These are phyloP conservation scores for Brachionichthys hirsutus DNA, from an alignment of 2,113 vertebrate species.

Conservation along the genomic window DNA sequence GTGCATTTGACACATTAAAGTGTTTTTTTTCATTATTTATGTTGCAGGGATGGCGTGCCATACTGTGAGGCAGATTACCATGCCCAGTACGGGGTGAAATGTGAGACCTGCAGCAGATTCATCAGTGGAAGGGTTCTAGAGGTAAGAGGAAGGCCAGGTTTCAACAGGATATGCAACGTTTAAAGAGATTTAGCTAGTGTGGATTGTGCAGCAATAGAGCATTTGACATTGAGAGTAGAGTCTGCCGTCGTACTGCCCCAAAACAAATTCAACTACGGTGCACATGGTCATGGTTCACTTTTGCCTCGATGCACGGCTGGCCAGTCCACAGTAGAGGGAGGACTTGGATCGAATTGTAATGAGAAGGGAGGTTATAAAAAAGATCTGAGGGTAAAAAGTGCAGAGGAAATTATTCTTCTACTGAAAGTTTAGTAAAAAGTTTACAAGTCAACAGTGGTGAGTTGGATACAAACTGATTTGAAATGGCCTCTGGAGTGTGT, in stretches of 20 bases:
- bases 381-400: constrained; percentile 47
- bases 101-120: constrained; percentile 93
- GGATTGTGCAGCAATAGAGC: constrained; percentile 8
- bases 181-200: background rate
- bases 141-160: constrained; percentile 80
- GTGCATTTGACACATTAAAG: background rate
- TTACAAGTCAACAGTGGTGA: constrained; percentile 3
- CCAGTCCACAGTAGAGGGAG: background rate
- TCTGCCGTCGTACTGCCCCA: constrained; percentile 13
- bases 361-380: constrained; percentile 31
- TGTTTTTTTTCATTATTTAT: constrained; percentile 30
- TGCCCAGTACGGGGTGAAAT: constrained; percentile 95
- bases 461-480: constrained; percentile 38
- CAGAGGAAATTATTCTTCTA: constrained; percentile 14
- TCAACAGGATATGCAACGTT: background rate
- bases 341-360: constrained; percentile 10
- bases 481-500: constrained; percentile 28
- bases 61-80: constrained; percentile 98
- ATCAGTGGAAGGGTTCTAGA: constrained; percentile 97
- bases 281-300: background rate
- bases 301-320: background rate
- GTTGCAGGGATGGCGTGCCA: constrained; percentile 88
- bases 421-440: constrained; percentile 12
- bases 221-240: constrained; percentile 23
- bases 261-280: constrained; percentile 19